A percentile compares a stretch with the other conserved stretches of the same genome.
Conservation (phyloP, 2,113 vertebrate species). For the Sapajus apella region DNA sequence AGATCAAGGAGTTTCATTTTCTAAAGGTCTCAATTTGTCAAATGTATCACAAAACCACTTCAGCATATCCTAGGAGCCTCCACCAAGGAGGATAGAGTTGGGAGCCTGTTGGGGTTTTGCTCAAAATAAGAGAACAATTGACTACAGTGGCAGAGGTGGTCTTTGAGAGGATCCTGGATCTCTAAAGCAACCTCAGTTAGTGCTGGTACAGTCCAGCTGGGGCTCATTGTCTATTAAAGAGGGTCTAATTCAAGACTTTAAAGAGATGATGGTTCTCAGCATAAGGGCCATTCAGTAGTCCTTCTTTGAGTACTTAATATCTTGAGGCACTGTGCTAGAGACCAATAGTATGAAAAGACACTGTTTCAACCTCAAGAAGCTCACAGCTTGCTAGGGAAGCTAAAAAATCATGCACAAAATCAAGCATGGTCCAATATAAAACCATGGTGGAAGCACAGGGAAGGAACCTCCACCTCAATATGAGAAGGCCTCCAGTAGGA, state of each 20-base stretch:
- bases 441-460: not conserved
- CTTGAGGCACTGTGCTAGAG: not conserved
- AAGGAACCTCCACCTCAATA: not conserved
- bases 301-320: not conserved
- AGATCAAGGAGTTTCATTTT: not conserved
- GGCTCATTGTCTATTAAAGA: not conserved
- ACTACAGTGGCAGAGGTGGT: not conserved
- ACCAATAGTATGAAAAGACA: not conserved
- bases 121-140: not conserved
- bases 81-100: not conserved
- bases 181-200: not conserved
- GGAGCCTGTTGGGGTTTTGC: not conserved
- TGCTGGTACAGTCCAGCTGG: not conserved
- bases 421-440: not conserved
- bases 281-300: not conserved
- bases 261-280: not conserved
- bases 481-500: not conserved
- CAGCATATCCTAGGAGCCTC: not conserved
- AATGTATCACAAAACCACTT: not conserved
- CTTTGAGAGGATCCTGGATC: not conserved
- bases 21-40: not conserved
- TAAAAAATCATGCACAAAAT: not conserved
- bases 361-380: not conserved
- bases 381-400: not conserved
- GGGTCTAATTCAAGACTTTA: not conserved